Evolutionary conservation across 2,797 vertebrate genomes (phyloP).

Genomic region (Enteromius fasciolatus): DNA sequence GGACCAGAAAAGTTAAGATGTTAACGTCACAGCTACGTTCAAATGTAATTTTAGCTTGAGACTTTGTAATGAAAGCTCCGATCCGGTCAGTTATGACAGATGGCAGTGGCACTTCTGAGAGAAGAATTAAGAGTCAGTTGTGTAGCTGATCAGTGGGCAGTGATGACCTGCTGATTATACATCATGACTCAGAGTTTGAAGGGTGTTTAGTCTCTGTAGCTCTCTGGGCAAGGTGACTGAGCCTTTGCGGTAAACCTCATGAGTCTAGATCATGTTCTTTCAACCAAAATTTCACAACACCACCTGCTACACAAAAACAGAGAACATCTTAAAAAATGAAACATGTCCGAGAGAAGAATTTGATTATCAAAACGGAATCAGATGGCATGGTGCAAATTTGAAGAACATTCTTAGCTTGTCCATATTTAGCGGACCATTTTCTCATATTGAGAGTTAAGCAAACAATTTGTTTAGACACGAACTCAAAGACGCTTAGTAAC

Average conservation of each 20-base stretch:
- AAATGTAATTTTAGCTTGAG: conserved; percentile 35
- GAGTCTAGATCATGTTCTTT: conserved; percentile 36
- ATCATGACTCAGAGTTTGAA: conserved; percentile 57
- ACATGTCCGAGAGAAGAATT: not conserved
- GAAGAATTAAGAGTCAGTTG: conserved; percentile 51
- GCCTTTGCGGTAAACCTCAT: conserved; percentile 41
- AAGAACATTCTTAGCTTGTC: not conserved
- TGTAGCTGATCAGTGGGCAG: conserved; percentile 54
- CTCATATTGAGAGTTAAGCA: not conserved
- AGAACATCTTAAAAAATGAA: not conserved
- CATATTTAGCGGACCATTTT: not conserved
- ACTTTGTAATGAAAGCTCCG: conserved; percentile 22
- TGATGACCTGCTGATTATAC: conserved; percentile 59
- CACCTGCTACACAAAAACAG: conserved; percentile 27
- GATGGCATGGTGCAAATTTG: not conserved
- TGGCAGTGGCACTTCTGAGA: conserved; percentile 48
- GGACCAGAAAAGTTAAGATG: conserved; percentile 10
- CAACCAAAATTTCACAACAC: conserved; percentile 39
- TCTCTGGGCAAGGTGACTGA: conserved; percentile 52
- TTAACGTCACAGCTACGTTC: conserved; percentile 10
- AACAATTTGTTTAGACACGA: conserved; percentile 60
- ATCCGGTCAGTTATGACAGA: conserved; percentile 37
- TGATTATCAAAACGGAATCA: not conserved
- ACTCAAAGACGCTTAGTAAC: conserved; percentile 65
- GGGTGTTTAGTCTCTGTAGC: conserved; percentile 50